Evolutionary conservation across 1,140 invertebrate species (phyloP), one percentile per base, ranked within the genome.

Genomic region (Euwallacea fornicatus): DNA sequence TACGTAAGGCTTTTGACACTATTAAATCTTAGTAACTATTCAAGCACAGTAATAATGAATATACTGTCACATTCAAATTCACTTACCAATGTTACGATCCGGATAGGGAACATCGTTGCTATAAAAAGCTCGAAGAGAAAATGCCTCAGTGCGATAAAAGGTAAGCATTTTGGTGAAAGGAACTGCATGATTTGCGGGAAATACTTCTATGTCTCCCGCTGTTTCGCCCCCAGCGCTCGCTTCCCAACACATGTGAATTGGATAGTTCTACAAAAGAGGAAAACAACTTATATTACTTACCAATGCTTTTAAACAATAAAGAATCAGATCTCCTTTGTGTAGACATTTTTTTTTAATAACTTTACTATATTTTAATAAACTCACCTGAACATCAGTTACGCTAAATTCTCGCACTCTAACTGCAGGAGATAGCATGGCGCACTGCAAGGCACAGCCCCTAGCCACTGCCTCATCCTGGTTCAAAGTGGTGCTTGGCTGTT

Each of bases 391-490:
- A 82, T 99, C 97, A 7, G 92, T 92, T 3, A 99, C 91, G 60
- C 87, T 89, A 81, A 99, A 98, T 68, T 99, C 97, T 70, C 94
- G 86, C 44, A 99, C 97, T 80, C 95, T 89, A 76, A 99, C 95
- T 15, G 95, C 95, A 42, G 98, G 98, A 72, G 94, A 97, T 67
- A 99, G 85, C 85, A 99, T 98, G 7, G 98, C 98, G 84, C 94
- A 98, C 81, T 98, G 95, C 43, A 99, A 83, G 42, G 97, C 96
- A 83, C 96, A 98, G 0, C 97, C 98, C 64, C 97, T 88, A 7
- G 96, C 88, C 7, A 99, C 96, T 41, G 97, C 93, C 84, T 99
- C 98, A 82, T 99, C 98, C 81, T 98, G 92, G 83, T 99, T 99
- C 41, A 99, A 83, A 11, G 98, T 99, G 0, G 97, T 99, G 53